These are phyloP conservation scores for Pristionchus exspectatus DNA, from an alignment of 2,888 invertebrate genomes.

Conservation along the genomic window DNA sequence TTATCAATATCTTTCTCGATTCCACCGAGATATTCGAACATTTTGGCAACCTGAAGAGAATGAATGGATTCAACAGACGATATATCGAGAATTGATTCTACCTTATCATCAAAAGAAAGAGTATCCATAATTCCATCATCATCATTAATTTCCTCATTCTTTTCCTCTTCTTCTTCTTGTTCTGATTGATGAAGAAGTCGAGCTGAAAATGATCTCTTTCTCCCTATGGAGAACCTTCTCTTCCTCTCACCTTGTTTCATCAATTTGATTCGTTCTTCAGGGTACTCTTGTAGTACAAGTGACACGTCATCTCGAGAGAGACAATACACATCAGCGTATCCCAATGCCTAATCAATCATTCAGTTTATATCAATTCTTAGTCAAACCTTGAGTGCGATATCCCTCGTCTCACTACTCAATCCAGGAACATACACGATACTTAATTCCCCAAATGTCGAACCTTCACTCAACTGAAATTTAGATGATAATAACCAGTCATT, in stretches of 20 bases:
- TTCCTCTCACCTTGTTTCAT: conserved; percentile 65
- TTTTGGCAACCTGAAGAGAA: conserved; percentile 27
- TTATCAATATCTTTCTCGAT: conserved; percentile 29
- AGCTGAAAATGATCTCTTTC: neutral
- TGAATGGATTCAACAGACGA: neutral
- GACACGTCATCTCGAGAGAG: conserved; percentile 73
- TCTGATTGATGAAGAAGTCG: neutral
- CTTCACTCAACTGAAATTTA: conserved; percentile 62
- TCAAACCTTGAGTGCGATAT: neutral
- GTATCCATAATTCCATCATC: conserved; percentile 13
- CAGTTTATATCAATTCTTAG: conserved; percentile 46
- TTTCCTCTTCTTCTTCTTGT: conserved; percentile 1
- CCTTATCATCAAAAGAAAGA: conserved; percentile 45
- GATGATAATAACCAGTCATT: neutral
- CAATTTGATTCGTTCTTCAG: conserved; percentile 61
- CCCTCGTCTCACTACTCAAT: neutral
- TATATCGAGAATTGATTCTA: neutral
- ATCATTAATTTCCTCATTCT: conserved; percentile 6
- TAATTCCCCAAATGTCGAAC: conserved; percentile 73
- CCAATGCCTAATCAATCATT: conserved; percentile 62
- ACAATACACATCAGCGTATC: conserved; percentile 76
- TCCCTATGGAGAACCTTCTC: neutral
- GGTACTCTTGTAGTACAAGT: conserved; percentile 66
- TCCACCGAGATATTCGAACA: neutral
- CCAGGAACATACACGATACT: conserved; percentile 64